phyloP scores from a whole-genome alignment of 2,797 vertebrate species.

The Tarsius wallacei region DNA sequence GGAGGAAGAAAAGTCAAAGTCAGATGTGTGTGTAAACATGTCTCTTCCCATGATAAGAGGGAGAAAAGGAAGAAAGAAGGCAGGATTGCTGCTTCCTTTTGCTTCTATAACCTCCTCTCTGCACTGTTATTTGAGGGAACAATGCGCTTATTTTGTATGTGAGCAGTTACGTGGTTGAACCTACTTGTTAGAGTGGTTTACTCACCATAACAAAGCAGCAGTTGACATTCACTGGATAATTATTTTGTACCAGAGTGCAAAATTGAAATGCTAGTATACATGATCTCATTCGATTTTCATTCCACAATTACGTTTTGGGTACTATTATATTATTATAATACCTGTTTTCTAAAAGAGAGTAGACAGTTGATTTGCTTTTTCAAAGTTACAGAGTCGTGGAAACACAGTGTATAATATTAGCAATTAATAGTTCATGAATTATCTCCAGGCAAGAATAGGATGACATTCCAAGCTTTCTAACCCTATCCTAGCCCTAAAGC shows the following conservation, averaged over 20 bases:
- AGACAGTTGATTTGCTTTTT: background rate
- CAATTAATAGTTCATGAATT: background rate
- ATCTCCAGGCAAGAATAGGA: rapidly evolving
- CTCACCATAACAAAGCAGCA: background rate
- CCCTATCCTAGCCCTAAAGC: background rate
- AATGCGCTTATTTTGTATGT: rapidly evolving
- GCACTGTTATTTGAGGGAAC: background rate
- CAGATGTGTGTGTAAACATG: too few species aligned
- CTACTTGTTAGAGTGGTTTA: background rate
- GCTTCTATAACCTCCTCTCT: rapidly evolving
- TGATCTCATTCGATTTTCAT: background rate
- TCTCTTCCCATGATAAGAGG: too few species aligned
- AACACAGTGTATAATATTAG: background rate
- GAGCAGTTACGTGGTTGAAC: background rate
- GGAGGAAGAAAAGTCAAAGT: too few species aligned
- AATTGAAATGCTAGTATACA: background rate
- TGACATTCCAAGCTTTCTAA: rapidly evolving
- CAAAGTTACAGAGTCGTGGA: too few species aligned
- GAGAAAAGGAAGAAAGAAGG: background rate
- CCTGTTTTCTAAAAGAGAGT: background rate
- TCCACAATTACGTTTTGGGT: background rate
- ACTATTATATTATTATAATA: background rate
- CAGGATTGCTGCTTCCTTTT: background rate
- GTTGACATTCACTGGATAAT: background rate
- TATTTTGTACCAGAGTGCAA: background rate